Percentiles rank a stretch among this genome's conserved stretches.
Conservation (phyloP, 2,888 invertebrate species). For the Hanleya hanleyi region DNA sequence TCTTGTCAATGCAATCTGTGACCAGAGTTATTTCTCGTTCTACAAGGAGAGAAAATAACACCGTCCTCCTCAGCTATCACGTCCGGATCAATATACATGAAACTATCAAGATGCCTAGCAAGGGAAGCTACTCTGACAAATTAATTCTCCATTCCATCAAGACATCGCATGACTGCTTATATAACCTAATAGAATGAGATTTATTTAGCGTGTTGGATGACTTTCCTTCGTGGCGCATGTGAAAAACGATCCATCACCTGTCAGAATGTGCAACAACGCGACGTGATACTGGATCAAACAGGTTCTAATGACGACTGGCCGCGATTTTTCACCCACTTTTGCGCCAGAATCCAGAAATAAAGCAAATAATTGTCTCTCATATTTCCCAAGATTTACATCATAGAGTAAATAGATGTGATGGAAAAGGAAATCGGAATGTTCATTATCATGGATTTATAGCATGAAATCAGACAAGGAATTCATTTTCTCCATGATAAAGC, state of each 20-base stretch:
- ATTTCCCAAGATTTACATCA: too few relatives aligned
- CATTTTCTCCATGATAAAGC: too few relatives aligned
- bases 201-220: not conserved
- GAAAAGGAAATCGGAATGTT: too few relatives aligned
- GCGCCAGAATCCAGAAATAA: too few relatives aligned
- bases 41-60: not conserved
- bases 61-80: not conserved
- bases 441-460: too few relatives aligned
- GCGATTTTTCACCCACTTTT: too few relatives aligned
- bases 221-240: not conserved
- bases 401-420: too few relatives aligned
- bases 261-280: slow-evolving; percentile 1
- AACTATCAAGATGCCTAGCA: not conserved
- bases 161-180: not conserved
- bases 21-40: too few relatives aligned
- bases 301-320: too few relatives aligned
- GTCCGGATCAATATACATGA: not conserved
- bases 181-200: not conserved
- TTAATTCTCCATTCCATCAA: slow-evolving; percentile 7
- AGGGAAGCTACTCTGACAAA: slow-evolving; percentile 5
- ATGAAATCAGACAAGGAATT: too few relatives aligned
- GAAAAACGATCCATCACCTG: not conserved
- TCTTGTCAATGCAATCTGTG: too few relatives aligned
- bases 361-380: too few relatives aligned
- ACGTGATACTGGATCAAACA: slow-evolving; percentile 1